These are phyloP conservation scores for Epiblema foenella DNA, from an alignment of 2,888 invertebrate genomes.

Conservation along the genomic window DNA sequence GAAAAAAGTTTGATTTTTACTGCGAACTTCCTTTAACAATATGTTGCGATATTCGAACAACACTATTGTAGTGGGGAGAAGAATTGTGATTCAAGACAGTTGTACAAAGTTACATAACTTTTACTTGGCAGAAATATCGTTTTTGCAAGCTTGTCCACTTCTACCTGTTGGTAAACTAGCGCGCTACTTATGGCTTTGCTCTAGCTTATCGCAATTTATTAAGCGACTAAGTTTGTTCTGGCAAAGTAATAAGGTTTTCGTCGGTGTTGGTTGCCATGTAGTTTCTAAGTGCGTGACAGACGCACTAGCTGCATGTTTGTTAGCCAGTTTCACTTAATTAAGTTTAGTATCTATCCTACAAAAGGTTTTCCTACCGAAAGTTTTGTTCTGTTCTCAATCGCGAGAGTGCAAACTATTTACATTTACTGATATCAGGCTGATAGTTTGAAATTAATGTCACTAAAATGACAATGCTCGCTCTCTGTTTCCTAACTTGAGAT, in stretches of 20 bases:
- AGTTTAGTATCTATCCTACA: too few species aligned
- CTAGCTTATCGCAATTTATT: constrained; percentile 38
- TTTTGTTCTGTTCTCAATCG: too few species aligned
- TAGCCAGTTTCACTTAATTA: too few species aligned
- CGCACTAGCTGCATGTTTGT: too few species aligned
- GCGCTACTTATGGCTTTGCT: constrained; percentile 13
- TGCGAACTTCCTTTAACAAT: constrained; percentile 14
- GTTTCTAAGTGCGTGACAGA: constrained; percentile 70
- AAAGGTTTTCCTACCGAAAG: too few species aligned
- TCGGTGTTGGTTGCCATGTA: constrained; percentile 51
- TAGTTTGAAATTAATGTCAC: too few species aligned
- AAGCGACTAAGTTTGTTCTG: constrained; percentile 25
- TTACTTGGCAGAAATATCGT: constrained; percentile 26
- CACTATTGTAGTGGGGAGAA: constrained; percentile 21
- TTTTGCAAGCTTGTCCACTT: not conserved
- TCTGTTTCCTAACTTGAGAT: too few species aligned
- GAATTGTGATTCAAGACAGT: constrained; percentile 32
- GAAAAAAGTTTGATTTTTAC: constrained; percentile 32
- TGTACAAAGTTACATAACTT: constrained; percentile 36
- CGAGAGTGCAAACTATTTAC: too few species aligned
- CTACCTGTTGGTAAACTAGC: constrained; percentile 38
- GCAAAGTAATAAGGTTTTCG: constrained; percentile 48
- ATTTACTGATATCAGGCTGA: too few species aligned
- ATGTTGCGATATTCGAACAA: constrained; percentile 29
- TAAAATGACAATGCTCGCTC: too few species aligned